These are phyloP conservation scores for Notothenia coriiceps DNA, from an alignment of 2,113 vertebrate genomes.

Conservation along the genomic window DNA sequence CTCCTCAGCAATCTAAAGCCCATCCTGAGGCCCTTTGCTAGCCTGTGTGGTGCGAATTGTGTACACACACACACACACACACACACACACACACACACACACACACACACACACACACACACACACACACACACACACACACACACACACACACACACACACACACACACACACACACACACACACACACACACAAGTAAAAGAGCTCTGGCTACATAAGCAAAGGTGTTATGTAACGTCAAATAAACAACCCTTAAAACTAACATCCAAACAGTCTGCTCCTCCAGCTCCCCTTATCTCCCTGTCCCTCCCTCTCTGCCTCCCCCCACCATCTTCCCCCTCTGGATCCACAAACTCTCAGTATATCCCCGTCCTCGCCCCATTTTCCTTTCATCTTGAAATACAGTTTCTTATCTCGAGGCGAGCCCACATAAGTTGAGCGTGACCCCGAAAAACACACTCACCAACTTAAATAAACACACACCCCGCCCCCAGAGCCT, in stretches of 20 bases:
- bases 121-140: conserved; percentile 26
- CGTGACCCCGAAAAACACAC: conserved; percentile 62
- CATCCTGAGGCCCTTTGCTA: conserved; percentile 59
- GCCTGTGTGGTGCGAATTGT: conserved; percentile 69
- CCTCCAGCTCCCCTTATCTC: conserved; percentile 6
- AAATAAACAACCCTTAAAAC: conserved; percentile 75
- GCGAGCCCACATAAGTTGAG: conserved; percentile 56
- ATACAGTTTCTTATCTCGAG: conserved; percentile 66
- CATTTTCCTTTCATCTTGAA: conserved; percentile 77
- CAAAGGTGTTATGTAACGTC: conserved; percentile 73
- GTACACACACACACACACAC: too few species aligned
- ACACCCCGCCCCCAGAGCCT: conserved; percentile 46
- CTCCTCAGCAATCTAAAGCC: conserved; percentile 74
- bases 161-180: conserved; percentile 36
- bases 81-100: too few species aligned
- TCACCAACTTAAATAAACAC: conserved; percentile 65
- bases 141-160: conserved; percentile 31
- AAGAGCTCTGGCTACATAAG: conserved; percentile 50
- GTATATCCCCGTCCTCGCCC: conserved; percentile 58
- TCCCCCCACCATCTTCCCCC: conserved; percentile 7
- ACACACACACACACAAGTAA: conserved; percentile 14
- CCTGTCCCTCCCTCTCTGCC: conserved; percentile 17
- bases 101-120: background rate
- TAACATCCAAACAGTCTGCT: conserved; percentile 63
- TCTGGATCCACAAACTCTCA: conserved; percentile 52